Evolutionary conservation across 2,797 vertebrate species (phyloP).

Genomic region (Lithobates pipiens): DNA sequence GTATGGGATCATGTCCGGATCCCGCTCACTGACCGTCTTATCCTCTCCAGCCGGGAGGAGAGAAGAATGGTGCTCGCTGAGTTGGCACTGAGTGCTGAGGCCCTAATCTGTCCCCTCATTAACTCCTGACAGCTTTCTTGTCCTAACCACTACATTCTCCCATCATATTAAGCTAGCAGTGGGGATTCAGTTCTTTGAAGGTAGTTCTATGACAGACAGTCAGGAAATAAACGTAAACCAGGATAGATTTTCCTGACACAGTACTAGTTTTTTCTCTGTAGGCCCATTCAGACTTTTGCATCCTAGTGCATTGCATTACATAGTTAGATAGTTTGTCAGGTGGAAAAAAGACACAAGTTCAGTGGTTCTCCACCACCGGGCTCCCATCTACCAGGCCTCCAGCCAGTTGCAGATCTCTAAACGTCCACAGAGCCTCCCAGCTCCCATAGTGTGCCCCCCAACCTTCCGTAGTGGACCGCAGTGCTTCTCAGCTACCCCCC

Average conservation of each 20-base stretch:
- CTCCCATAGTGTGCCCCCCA: too few species aligned
- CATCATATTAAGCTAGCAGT: constrained; percentile 11
- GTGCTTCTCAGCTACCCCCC: too few species aligned
- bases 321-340: too few species aligned
- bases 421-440: too few species aligned
- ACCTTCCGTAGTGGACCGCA: too few species aligned
- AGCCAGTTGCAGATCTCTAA: too few species aligned
- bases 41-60: constrained; percentile 14
- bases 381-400: too few species aligned
- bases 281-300: too few species aligned
- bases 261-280: too few species aligned
- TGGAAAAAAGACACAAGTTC: too few species aligned
- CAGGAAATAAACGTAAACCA: not conserved
- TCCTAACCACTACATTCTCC: constrained; percentile 51
- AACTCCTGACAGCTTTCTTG: constrained; percentile 40
- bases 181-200: not conserved
- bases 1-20: constrained; percentile 40
- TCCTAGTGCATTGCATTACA: too few species aligned
- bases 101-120: constrained; percentile 35
- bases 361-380: too few species aligned
- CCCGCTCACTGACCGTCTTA: constrained; percentile 2
- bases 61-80: constrained; percentile 7
- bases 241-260: not conserved
- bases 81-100: constrained; percentile 12
- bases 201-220: not conserved